Base-by-base conservation (phyloP, 2,888 invertebrate genomes). In the Portevinia maculata region DNA sequence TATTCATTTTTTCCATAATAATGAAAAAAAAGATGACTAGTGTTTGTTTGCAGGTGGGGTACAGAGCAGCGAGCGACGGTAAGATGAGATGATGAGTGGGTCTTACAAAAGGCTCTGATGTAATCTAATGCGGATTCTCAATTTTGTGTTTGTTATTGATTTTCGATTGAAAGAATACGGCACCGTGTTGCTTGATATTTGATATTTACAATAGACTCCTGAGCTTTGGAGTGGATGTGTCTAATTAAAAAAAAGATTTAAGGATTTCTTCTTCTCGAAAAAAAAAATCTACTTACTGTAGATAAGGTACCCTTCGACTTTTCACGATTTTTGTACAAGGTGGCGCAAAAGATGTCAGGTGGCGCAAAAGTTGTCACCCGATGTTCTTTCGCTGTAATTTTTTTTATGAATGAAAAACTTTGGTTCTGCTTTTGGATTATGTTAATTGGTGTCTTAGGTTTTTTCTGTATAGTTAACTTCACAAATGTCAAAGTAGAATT, bases 21-120 rank as follows among this genome's bases (percentile, higher is more conserved):
- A 55, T 30, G 46, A 48, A 59, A 48, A 46, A 32, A 64, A 73
- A 64, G 64, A 64, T 73, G 73, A 73, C 64, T 55, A 64, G 73
- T 73, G 64, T 64, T 71, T 64, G 64, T 64, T 70, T 55, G 34
- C 34, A 5, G 13, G 21, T 6, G 4, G 19, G 24, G 9, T 5
- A 34, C 7, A n/a, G 37, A 6, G 19, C 32, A 5, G n/a, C 39
- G 7, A 32, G 5, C 15, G 32, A 11, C 5, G 15, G 37, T 15
- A n/a, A 21, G 60, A 50, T n/a, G 50, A 39, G 21, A 15, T 5
- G 15, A 24, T 55, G 37, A 5, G 24, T 6, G 15, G 15, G 4
- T 21, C 13, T 32, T 28, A n/a, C 21, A n/a, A 17, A 41, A 13
- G 21, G 6, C 13, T 53, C 32, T 41, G 32, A 44, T 60, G 53